phyloP scores from a whole-genome alignment of 2,888 invertebrate genomes.

The Hylaea fasciaria region DNA sequence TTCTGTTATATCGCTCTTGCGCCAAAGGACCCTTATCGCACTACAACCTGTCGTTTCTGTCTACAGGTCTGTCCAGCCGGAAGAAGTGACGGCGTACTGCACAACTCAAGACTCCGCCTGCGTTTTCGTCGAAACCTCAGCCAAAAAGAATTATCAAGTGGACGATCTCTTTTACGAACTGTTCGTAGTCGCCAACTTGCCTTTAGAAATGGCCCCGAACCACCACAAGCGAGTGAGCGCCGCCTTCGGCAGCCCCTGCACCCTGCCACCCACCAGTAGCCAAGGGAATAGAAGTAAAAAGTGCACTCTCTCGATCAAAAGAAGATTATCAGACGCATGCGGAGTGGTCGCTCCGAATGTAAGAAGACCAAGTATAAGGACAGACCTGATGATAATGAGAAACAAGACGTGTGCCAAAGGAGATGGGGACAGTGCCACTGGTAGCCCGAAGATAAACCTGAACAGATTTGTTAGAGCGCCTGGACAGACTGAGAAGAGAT shows the following conservation, averaged over 20 bases:
- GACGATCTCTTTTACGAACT: slow-evolving; percentile 94
- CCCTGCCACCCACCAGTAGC: slow-evolving; percentile 88
- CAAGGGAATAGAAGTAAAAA: slow-evolving; percentile 88
- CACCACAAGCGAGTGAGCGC: slow-evolving; percentile 92
- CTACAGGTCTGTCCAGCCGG: slow-evolving; percentile 89
- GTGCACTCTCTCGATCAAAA: slow-evolving; percentile 92
- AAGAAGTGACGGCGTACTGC: slow-evolving; percentile 92
- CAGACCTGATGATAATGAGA: slow-evolving; percentile 94
- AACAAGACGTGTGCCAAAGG: slow-evolving; percentile 91
- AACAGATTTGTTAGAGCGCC: slow-evolving; percentile 78
- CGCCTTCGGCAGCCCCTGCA: slow-evolving; percentile 91
- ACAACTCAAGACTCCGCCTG: slow-evolving; percentile 90
- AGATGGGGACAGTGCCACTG: slow-evolving; percentile 86
- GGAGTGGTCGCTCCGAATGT: slow-evolving; percentile 96
- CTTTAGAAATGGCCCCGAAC: slow-evolving; percentile 95
- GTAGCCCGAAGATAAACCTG: slow-evolving; percentile 80
- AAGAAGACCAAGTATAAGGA: slow-evolving; percentile 93
- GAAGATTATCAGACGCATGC: slow-evolving; percentile 93
- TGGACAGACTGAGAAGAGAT: slow-evolving; percentile 75
- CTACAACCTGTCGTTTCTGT: no score
- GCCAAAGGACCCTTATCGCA: no score
- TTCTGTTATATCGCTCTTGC: no score
- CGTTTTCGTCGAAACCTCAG: slow-evolving; percentile 93
- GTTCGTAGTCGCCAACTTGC: slow-evolving; percentile 92
- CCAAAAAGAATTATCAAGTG: slow-evolving; percentile 91